Evolutionary conservation across 2,888 invertebrate species (phyloP).

Genomic region (Coelopa pilipes): DNA sequence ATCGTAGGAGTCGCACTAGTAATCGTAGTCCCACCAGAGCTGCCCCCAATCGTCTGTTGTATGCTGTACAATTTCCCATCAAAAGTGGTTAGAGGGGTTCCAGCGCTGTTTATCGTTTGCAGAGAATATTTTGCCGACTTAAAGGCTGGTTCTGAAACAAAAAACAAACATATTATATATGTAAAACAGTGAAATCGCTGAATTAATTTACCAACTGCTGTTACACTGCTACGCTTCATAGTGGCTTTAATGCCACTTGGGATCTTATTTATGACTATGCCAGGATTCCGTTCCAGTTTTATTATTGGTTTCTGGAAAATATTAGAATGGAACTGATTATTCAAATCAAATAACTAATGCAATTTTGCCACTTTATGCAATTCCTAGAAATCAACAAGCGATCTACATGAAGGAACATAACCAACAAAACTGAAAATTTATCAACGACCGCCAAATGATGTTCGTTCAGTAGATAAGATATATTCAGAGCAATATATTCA

Average conservation of each 20-base stretch:
- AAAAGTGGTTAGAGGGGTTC: slow-evolving; percentile 48
- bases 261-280: slow-evolving; percentile 53
- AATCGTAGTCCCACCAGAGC: slow-evolving; percentile 43
- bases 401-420: not conserved
- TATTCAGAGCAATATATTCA: not conserved
- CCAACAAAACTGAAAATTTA: not conserved
- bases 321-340: not conserved
- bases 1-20: slow-evolving; percentile 32
- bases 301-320: slow-evolving; percentile 46
- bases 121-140: slow-evolving; percentile 58
- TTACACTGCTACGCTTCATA: slow-evolving; percentile 57
- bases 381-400: not conserved
- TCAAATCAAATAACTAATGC: not conserved
- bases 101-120: slow-evolving; percentile 53
- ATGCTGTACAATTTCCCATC: slow-evolving; percentile 35
- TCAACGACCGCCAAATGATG: slow-evolving; percentile 17
- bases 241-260: slow-evolving; percentile 50
- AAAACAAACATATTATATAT: not conserved
- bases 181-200: not conserved
- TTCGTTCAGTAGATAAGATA: not conserved
- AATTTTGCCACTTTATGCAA: not conserved
- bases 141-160: slow-evolving; percentile 43
- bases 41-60: slow-evolving; percentile 47
- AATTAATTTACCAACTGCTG: slow-evolving; percentile 42
- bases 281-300: slow-evolving; percentile 47